Base-by-base conservation (phyloP, 2,113 vertebrate genomes). In the Ammospiza caudacuta region DNA sequence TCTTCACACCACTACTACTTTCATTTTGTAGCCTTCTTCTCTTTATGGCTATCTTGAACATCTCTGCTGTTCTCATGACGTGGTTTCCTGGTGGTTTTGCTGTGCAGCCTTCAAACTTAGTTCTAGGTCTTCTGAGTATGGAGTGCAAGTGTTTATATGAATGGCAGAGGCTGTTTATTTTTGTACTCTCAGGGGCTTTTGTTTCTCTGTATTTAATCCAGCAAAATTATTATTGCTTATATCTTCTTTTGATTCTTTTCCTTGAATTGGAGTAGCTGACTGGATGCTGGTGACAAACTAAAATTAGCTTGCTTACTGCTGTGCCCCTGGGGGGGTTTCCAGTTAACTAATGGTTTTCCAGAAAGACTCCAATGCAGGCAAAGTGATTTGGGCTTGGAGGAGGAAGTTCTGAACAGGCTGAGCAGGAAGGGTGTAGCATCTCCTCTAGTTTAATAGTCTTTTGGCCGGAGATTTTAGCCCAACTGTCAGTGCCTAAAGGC, bases 381-480 rank as follows among this genome's bases (percentile, higher is more conserved):
- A 49, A 91, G 41, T 21, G 33, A 24, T 77, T 72, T 1, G 11
- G 16, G 28, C 24, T 59, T 19, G 4, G 58, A 76, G 74, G 44
- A 91, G 94, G 96, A 95, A 90, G 91, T 89, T 80, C 31, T 62
- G n/a, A 64, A 75, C 58, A 41, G n/a, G 15, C 77, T 92, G 62
- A 91, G 63, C 91, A 89, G 95, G 96, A 96, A 95, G 94, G 87
- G 84, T 92, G 92, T 95, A 93, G 80, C 72, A 41, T 92, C 83
- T 93, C 73, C 59, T 97, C 44, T 62, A 33, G 28, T 66, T 87
- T 85, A 66, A 68, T 55, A 52, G 55, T 75, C 31, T 82, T 81
- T 63, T 5, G 5, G 55, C 44, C 85, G 69, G 25, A 76, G 51
- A 64, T 83, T 83, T 83, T 79, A 84, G 43, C 23, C 27, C 18